Percentiles rank a stretch among this genome's conserved stretches.
These are phyloP conservation scores for Gambusia yucatana DNA, from an alignment of 2,797 vertebrate genomes.

Conservation along the genomic window DNA sequence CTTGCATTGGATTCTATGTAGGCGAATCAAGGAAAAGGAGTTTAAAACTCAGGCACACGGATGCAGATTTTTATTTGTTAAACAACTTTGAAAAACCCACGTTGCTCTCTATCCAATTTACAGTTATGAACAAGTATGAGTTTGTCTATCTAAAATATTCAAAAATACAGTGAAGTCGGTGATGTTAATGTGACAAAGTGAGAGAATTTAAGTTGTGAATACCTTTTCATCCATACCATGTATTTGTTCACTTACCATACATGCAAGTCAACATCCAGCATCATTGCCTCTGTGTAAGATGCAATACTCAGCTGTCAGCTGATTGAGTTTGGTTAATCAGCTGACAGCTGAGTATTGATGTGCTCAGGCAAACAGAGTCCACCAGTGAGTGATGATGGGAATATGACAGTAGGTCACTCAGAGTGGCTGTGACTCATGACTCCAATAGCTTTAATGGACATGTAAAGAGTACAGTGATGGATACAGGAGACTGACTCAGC, in stretches of 20 bases:
- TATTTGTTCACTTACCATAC: background rate
- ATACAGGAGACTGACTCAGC: constrained; percentile 68
- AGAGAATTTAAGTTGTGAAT: background rate
- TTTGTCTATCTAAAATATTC: background rate
- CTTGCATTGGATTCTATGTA: background rate
- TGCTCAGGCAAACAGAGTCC: constrained; percentile 41
- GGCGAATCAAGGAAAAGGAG: no score
- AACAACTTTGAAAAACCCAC: background rate
- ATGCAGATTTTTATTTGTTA: background rate
- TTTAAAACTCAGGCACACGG: background rate
- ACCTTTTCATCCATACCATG: background rate
- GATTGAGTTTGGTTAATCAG: constrained; percentile 73
- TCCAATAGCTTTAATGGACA: constrained; percentile 75
- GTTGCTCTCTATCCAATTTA: background rate
- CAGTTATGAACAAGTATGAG: background rate
- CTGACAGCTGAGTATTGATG: constrained; percentile 56
- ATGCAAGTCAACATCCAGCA: background rate
- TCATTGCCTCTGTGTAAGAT: constrained; percentile 1
- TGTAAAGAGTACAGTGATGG: constrained; percentile 61
- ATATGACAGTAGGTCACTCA: constrained; percentile 74
- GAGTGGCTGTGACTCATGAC: constrained; percentile 61
- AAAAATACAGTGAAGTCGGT: background rate
- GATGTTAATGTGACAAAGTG: background rate
- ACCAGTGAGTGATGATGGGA: constrained; percentile 67
- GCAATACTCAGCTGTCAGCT: background rate